Conservation (phyloP, 2,113 vertebrate species). For the Gymnocephalus cernua region DNA sequence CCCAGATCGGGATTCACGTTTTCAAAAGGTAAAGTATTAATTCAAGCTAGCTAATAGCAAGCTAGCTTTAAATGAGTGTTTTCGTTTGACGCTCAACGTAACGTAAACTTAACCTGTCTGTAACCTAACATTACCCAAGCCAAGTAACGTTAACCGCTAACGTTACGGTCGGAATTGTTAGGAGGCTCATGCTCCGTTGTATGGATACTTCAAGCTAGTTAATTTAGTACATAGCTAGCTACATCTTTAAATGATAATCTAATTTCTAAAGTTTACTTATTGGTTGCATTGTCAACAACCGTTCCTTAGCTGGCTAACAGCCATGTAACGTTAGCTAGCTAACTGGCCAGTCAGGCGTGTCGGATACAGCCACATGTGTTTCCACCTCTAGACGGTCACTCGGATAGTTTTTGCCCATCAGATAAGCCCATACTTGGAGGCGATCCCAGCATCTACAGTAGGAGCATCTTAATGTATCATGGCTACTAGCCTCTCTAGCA, state of each 20-base stretch:
- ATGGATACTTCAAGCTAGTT: background rate
- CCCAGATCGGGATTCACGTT: constrained; percentile 66
- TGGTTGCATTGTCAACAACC: background rate
- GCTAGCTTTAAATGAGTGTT: constrained; percentile 15
- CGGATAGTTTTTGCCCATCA: background rate
- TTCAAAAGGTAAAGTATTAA: constrained; percentile 76
- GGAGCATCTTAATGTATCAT: background rate
- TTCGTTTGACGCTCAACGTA: background rate
- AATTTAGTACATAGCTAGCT: fast-evolving
- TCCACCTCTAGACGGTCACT: constrained; percentile 24
- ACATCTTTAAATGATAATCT: background rate
- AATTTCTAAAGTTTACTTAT: background rate
- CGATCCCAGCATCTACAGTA: background rate
- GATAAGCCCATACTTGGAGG: background rate
- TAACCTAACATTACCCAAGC: background rate
- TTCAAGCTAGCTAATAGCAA: background rate
- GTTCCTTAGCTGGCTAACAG: background rate
- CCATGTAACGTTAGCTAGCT: constrained; percentile 4
- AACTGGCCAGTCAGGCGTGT: background rate
- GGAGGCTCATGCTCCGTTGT: background rate
- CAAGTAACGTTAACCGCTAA: background rate
- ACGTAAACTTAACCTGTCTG: background rate
- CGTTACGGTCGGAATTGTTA: fast-evolving
- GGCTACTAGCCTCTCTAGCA: background rate
- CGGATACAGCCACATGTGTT: constrained; percentile 7